Base-by-base conservation (phyloP, 1,140 invertebrate species). In the Belonocnema kinseyi region DNA sequence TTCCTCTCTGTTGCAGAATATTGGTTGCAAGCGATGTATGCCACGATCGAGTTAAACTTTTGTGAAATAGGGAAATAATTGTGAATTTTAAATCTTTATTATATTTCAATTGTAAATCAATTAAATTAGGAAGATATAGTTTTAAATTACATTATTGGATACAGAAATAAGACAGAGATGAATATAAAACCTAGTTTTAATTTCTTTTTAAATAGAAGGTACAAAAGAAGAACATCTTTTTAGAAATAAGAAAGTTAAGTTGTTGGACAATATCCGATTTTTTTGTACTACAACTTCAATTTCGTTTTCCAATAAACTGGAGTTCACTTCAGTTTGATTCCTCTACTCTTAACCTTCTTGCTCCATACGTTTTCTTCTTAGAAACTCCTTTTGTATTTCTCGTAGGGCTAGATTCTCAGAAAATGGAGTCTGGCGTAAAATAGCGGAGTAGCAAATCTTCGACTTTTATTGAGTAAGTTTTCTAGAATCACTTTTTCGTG, bases 261-360 rank as follows among this genome's bases (percentile, higher is more conserved):
- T 66, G 26, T 33, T 33, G 26, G 3, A 33, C 2, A 11, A 66
- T 40, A 26, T 33, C 40, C 21, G 13, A n/a, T 66, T 40, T 66
- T 16, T 66, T 40, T 26, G 17, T n/a, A 7, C 12, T 54, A 54
- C 1, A 66, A 58, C 56, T 16, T 1, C 13, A 66, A 26, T 66
- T 66, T 66, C 26, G 40, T 4, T 66, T 66, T 66, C 58, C 58
- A 66, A 66, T 66, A 66, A 66, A 66, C 26, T 21, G 40, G 13
- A 40, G 21, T 66, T 66, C 12, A 66, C 26, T 33, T 40, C 26
- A 66, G 12, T 12, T 66, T 66, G 14, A 66, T 40, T 66, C 17
- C 52, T 16, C 17, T 14, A 54, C 52, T 54, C 52, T 54, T 54
- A 17, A 54, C 2, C 52, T 54, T 14, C 14, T 14, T 11, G 6